Base-by-base conservation (phyloP, 2,113 vertebrate species). In the Sinocyclocheilus anshuiensis region DNA sequence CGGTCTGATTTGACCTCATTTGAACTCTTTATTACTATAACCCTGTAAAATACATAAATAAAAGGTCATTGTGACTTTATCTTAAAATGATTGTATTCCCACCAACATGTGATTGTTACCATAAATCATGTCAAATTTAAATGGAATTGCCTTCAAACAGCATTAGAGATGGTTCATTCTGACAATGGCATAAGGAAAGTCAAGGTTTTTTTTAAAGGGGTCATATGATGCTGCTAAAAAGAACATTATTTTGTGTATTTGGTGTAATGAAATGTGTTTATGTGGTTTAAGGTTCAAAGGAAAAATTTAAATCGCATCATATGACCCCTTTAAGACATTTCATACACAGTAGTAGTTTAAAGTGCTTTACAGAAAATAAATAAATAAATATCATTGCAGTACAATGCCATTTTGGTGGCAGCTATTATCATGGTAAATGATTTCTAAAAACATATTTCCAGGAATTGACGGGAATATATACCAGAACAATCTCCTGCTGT, bases 361-460 rank as follows among this genome's bases (percentile, higher is more conserved):
- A 33, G 29, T 33, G 29, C 29, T 33, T 33, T 33, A 33, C 29
- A 33, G 29, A 36, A 36, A 24, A 75, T 36, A 20, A 75, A n/a
- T 42, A 45, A 45, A 45, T 11, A 48, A 24, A 16, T 15, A 76
- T 42, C 13, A 59, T 22, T 74, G 5, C 3, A 45, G 39, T 13
- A 7, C 45, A 75, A 45, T 24, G 4, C 1, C 72, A 50, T 76
- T 76, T 50, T 48, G 6, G 12, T 7, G 11, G 29, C 18, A 59
- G 5, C 18, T n/a, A 42, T 80, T 45, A 15, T 36, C 33, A 24
- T 42, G 77, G 36, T 63, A 63, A 63, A 80, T 42, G 0, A 48
- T 75, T 48, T 15, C 45, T 48, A 24, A 75, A 48, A 50, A 61
- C 18, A 80, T 59, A 78, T 80, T 57, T 42, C 55, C 77, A 42